phyloP scores from a whole-genome alignment of 30 jellyfish, hydroid and myxozoan species.

The Clytia hemisphaerica region DNA sequence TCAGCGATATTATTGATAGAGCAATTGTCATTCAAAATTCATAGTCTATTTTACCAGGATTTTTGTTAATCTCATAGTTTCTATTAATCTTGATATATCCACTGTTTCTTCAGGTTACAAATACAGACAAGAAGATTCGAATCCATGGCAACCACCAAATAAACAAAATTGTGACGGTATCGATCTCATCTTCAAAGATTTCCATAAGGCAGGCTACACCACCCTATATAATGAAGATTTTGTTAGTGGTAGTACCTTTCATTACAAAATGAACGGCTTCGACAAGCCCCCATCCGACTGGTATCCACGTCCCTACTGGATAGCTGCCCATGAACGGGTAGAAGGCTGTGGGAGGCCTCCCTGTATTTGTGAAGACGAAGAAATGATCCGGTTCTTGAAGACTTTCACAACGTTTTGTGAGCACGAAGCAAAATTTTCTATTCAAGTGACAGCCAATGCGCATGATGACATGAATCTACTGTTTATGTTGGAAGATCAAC shows the following conservation, averaged over 20 bases:
- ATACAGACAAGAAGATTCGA: background rate
- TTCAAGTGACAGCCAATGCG: too few relatives aligned
- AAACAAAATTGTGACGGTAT: background rate
- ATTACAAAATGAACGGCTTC: conserved; percentile 67
- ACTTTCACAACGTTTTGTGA: too few relatives aligned
- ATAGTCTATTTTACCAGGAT: too few relatives aligned
- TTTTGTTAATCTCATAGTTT: too few relatives aligned
- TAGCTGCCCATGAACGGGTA: background rate
- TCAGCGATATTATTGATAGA: too few relatives aligned
- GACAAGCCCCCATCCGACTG: conserved; percentile 52
- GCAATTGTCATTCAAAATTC: too few relatives aligned
- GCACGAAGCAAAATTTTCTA: too few relatives aligned
- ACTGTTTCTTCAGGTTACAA: background rate
- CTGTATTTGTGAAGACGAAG: too few relatives aligned
- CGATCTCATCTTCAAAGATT: conserved; percentile 44
- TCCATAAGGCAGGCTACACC: conserved; percentile 33
- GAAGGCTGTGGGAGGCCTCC: background rate
- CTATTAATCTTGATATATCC: too few relatives aligned
- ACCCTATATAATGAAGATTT: conserved; percentile 55
- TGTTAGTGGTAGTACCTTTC: conserved; percentile 32
- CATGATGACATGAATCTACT: too few relatives aligned
- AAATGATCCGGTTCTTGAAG: too few relatives aligned
- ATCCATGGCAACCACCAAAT: background rate
- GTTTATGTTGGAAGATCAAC: too few relatives aligned
- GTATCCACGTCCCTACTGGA: conserved; percentile 70